Base-by-base conservation (phyloP, 2,888 invertebrate species). In the Epiblema foenella region DNA sequence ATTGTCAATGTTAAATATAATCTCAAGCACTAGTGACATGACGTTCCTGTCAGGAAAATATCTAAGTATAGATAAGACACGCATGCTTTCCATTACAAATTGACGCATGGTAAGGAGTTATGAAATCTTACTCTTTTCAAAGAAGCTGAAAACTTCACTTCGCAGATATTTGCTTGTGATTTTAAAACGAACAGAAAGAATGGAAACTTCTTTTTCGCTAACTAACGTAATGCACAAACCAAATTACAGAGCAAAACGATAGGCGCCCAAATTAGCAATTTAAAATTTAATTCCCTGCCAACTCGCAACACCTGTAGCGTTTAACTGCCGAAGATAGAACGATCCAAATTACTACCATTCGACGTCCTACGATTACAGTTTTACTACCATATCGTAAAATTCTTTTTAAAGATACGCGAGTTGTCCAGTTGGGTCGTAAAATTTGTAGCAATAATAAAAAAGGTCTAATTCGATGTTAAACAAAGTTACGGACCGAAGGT, bases 351-450 rank as follows among this genome's bases (percentile, higher is more conserved):
- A 80, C 81, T 68, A 73, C 75, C 79, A 78, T 78, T 79, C 78
- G 76, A 80, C 78, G 81, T 79, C 77, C 80, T 76, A 69, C 82
- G 83, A 85, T 86, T 84, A 85, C 82, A 75, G 75, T 83, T 86
- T 84, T 85, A 86, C 79, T 78, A 77, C 67, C 69, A 68, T 65
- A 68, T 80, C 85, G 80, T 86, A 85, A 85, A 86, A 78, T 75
- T 75, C 75, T 79, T 81, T 69, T 70, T 74, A 77, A 76, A 77
- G 74, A 64, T 56, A 68, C 17, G 49, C 63, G 60, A 42, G 67
- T 71, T 73, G 77, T 76, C 74, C 75, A 78, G 75, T 79, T 75
- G 71, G 70, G 70, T 76, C 81, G 77, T 79, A 78, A 81, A 79
- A 68, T 75, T 74, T 74, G 71, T 76, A 69, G 64, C 56, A 69